phyloP scores from a whole-genome alignment of 2,797 vertebrate species.

The Cyclopterus lumpus region DNA sequence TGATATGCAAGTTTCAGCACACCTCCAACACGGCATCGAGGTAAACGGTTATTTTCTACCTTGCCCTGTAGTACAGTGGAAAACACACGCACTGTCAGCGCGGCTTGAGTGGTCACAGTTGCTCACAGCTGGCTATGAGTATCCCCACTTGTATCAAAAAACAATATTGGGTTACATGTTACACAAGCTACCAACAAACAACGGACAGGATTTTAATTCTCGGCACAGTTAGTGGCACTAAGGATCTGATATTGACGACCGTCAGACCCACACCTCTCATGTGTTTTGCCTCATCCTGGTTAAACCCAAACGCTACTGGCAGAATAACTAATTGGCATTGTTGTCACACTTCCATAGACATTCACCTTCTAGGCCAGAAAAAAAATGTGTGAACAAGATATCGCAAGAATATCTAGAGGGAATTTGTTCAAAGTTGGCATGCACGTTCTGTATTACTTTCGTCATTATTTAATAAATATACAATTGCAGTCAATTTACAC shows the following conservation, averaged over 20 bases:
- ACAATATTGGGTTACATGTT: slow-evolving; percentile 38
- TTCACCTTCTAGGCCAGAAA: neutral
- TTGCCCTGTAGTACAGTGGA: slow-evolving; percentile 18
- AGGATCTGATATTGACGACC: too few species aligned
- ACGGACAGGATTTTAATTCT: neutral
- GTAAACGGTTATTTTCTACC: slow-evolving; percentile 8
- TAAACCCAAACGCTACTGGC: neutral
- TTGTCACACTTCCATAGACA: neutral
- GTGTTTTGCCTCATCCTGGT: neutral
- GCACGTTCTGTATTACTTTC: neutral
- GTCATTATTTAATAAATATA: neutral
- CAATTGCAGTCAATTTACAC: neutral
- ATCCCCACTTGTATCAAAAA: slow-evolving; percentile 24
- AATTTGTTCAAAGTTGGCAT: neutral
- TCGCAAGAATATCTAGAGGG: neutral
- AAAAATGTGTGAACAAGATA: neutral
- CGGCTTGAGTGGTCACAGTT: slow-evolving; percentile 26
- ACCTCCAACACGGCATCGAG: neutral
- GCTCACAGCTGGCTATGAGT: slow-evolving; percentile 3
- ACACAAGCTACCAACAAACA: slow-evolving; percentile 15
- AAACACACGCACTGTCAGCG: slow-evolving; percentile 4
- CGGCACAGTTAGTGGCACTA: neutral
- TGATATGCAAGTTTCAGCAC: neutral
- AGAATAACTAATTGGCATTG: slow-evolving; percentile 1
- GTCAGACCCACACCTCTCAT: too few species aligned